Evolutionary conservation across 1,140 invertebrate species (phyloP), one percentile per base, ranked within the genome.

Genomic region (Chrysomallon squamiferum): DNA sequence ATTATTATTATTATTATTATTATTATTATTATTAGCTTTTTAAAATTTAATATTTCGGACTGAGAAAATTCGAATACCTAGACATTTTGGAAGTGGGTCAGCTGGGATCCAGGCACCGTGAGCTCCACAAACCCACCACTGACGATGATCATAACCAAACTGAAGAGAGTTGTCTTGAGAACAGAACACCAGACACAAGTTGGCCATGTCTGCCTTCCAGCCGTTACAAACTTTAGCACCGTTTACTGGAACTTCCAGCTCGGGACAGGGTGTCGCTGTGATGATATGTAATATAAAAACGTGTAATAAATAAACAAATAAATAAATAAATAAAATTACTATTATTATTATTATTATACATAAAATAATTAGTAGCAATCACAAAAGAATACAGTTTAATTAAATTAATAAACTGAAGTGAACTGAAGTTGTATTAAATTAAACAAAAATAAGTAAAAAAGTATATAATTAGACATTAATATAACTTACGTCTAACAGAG

Each of bases 401-500:
- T n/a, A n/a, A n/a, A n/a, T n/a, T n/a, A n/a, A n/a, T n/a, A n/a
- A n/a, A n/a, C n/a, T n/a, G n/a, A n/a, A n/a, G n/a, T n/a, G n/a
- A n/a, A n/a, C n/a, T n/a, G n/a, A n/a, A n/a, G n/a, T n/a, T n/a
- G n/a, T n/a, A n/a, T n/a, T n/a, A n/a, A n/a, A n/a, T n/a, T n/a
- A n/a, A n/a, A n/a, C n/a, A n/a, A n/a, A n/a, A n/a, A n/a, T n/a
- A n/a, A n/a, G n/a, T n/a, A n/a, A n/a, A n/a, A n/a, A n/a, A n/a
- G n/a, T n/a, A n/a, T n/a, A n/a, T n/a, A n/a, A n/a, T n/a, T 18
- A 29, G 50, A 29, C 50, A 13, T 27, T 30, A 54, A 50, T 27
- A 54, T 30, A 7, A 47, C 71, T 66, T 71, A 76, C 74, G 74
- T 62, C 65, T 41, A 5, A 76, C 41, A 43, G 43, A 62, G 9